Percentiles rank a stretch among this genome's conserved stretches.
phyloP scores from a whole-genome alignment of 2,113 vertebrate species.

The Mesoclemmys tuberculata region DNA sequence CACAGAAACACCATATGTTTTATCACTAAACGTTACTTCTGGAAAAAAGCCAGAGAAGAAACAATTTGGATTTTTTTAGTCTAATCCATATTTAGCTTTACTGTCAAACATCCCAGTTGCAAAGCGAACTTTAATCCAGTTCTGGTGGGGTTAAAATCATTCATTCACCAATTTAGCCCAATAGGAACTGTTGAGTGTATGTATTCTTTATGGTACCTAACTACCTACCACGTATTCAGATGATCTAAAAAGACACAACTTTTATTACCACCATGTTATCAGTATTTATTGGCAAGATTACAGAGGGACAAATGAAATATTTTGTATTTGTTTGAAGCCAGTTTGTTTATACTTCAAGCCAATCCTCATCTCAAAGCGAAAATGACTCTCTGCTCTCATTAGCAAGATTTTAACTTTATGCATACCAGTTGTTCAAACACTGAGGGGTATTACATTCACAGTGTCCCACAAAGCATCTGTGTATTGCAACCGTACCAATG shows the following conservation, averaged over 20 bases:
- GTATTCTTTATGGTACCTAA: background rate
- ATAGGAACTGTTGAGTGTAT: background rate
- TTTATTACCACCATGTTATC: background rate
- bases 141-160: background rate
- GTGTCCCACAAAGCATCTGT: background rate
- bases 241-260: background rate
- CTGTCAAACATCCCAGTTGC: background rate
- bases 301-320: background rate
- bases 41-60: background rate
- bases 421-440: background rate
- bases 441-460: background rate
- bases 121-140: background rate
- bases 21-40: background rate
- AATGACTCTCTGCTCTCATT: background rate
- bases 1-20: background rate
- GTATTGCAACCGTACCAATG: background rate
- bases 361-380: background rate
- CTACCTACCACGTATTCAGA: background rate
- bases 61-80: background rate
- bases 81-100: background rate
- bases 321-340: background rate
- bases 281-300: background rate
- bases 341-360: background rate
- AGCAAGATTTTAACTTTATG: background rate
- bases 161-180: background rate